These are phyloP conservation scores for Drosophila ficusphila DNA, from an alignment of 1,140 invertebrate species.

Conservation along the genomic window DNA sequence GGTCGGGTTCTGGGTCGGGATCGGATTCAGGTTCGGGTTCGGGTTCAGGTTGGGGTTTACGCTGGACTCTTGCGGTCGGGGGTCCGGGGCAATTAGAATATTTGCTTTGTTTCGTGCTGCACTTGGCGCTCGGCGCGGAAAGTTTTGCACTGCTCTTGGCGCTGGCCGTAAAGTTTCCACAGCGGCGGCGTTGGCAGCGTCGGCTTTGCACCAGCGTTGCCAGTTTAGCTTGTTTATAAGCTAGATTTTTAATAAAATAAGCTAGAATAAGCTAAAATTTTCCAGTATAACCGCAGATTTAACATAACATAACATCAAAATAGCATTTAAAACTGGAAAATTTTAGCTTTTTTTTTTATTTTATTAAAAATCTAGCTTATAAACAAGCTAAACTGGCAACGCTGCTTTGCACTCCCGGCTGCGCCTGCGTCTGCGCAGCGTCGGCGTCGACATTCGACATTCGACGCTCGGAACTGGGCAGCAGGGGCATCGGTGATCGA, in stretches of 20 bases:
- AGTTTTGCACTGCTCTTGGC: conserved; percentile 54
- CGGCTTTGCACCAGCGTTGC: no score
- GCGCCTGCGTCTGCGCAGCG: conserved; percentile 42
- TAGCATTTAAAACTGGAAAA: no score
- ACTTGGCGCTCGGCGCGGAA: conserved; percentile 46
- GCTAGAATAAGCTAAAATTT: no score
- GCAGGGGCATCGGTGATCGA: no score
- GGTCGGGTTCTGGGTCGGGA: not conserved
- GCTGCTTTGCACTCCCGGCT: conserved; percentile 51
- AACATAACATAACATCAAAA: no score
- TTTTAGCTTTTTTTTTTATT: no score
- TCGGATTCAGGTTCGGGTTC: not conserved
- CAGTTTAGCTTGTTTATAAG: no score
- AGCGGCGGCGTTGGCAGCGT: not conserved
- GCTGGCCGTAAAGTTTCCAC: conserved; percentile 45
- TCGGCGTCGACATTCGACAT: conserved; percentile 20
- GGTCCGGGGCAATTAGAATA: conserved; percentile 38
- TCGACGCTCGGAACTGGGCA: no score
- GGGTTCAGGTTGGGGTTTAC: not conserved
- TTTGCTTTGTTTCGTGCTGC: conserved; percentile 33
- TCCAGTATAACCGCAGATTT: no score
- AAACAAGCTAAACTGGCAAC: no score
- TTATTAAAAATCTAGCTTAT: no score
- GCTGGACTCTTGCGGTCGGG: conserved; percentile 5
- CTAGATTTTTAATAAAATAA: no score